Evolutionary conservation across 2,113 vertebrate species (phyloP), one percentile per base, ranked within the genome.

Genomic region (Arothron firmamentum): DNA sequence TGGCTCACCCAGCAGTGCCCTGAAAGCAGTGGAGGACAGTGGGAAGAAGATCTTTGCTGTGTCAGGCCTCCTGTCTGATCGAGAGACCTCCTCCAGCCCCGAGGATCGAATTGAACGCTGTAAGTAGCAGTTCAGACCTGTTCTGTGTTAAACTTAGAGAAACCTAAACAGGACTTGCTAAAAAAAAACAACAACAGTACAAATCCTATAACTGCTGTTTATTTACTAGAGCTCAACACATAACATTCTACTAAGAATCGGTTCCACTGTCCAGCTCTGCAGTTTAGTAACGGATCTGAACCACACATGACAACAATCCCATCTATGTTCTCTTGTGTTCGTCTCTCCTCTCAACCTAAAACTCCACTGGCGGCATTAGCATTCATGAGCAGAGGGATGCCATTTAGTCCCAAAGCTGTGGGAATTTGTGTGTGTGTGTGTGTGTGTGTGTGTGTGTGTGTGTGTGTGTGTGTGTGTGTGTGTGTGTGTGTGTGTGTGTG

Each of bases 1-100:
- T 68, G 91, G 95, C 81, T 99, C 97, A 16, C 97, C 97, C 0
- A 92, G 94, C 74, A 86, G 85, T 31, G 93, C 94, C 69, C 91
- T 99, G 87, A 99, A 99, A 87, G 90, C 87, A 5, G 94, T 95
- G 61, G 97, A 99, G 55, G 96, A 99, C 73, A 92, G 93, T 1
- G 94, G 96, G 67, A 99, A 99, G 91, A 99, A 98, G 91, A 95
- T 98, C 84, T 99, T 99, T 74, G 95, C 95, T 0, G 95, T 99
- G 84, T 97, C 97, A 64, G 97, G 97, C 89, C 96, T 99, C 89
- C 93, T 99, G 87, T 98, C 97, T 17, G 97, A 99, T 82, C 92
- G 97, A 74, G 97, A 99, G 89, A 92, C 95, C 17, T 98, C 96
- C 5, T 98, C 97, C 75, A 99, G 97, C 85, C 97, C 97, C 0